Evolutionary conservation across 2,113 vertebrate genomes (phyloP).

Genomic region (Eurypyga helias): DNA sequence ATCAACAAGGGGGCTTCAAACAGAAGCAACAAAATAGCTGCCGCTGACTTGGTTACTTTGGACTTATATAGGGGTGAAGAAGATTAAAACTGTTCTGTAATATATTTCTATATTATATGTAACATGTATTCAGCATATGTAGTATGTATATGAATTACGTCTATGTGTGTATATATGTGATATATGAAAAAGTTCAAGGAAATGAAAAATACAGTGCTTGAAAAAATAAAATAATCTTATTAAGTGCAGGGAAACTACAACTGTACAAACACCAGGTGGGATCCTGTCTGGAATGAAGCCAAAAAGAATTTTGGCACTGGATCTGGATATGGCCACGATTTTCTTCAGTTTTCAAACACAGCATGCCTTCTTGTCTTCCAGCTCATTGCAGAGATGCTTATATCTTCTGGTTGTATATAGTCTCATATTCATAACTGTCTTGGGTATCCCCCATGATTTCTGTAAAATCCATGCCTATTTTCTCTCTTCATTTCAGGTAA

Average conservation of each 20-base stretch:
- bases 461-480: background rate
- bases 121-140: background rate
- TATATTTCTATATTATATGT: background rate
- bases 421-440: background rate
- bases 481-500: background rate
- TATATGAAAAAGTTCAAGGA: background rate
- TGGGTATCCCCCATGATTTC: background rate
- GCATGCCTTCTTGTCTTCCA: background rate
- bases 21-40: background rate
- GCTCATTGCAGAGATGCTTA: background rate
- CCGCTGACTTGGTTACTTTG: background rate
- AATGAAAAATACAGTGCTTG: background rate
- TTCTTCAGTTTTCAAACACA: background rate
- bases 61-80: background rate
- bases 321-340: background rate
- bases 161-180: background rate
- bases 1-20: background rate
- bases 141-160: background rate
- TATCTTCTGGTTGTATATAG: background rate
- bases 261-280: slow-evolving; percentile 28
- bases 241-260: background rate
- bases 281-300: background rate
- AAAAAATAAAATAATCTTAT: slow-evolving; percentile 17
- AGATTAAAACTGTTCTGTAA: background rate
- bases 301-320: background rate